Percentiles rank a stretch among this genome's conserved stretches.
These are phyloP conservation scores for Drosophila nr. perissopoda DNA, from an alignment of 2,888 invertebrate genomes.

Conservation along the genomic window DNA sequence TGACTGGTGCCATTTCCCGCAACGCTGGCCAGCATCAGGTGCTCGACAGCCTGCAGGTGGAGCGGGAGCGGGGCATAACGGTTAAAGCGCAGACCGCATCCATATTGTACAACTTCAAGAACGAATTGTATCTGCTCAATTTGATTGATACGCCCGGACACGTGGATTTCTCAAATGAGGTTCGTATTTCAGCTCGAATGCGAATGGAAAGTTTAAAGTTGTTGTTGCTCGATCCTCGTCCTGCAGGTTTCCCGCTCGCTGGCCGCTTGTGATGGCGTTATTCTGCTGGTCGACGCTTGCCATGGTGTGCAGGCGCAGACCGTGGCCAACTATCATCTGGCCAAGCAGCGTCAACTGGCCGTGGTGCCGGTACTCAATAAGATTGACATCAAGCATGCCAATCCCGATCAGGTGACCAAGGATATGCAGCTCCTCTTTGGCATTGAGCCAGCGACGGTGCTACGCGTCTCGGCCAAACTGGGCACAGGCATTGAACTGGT, in stretches of 20 bases:
- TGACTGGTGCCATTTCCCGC: constrained; percentile 92
- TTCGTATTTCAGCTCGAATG: constrained; percentile 81
- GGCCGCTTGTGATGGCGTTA: constrained; percentile 96
- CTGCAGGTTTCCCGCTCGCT: constrained; percentile 92
- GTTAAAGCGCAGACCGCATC: constrained; percentile 99
- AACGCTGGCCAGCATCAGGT: constrained; percentile 90
- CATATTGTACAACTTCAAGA: constrained; percentile 89
- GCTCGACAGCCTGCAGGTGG: constrained; percentile 92
- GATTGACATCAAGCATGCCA: constrained; percentile 96
- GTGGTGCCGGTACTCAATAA: constrained; percentile 98
- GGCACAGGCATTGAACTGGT: constrained; percentile 93
- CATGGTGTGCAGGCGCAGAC: constrained; percentile 99
- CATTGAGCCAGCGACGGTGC: constrained; percentile 89
- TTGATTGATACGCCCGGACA: constrained; percentile 99
- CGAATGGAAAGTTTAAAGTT: not conserved
- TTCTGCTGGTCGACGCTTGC: constrained; percentile 97
- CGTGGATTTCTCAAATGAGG: constrained; percentile 99
- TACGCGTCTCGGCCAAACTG: constrained; percentile 96
- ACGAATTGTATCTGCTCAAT: constrained; percentile 92
- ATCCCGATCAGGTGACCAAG: constrained; percentile 92
- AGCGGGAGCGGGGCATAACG: constrained; percentile 98
- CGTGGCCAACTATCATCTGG: constrained; percentile 97
- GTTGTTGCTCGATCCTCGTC: not conserved
- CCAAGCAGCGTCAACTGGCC: constrained; percentile 91
- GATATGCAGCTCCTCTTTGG: constrained; percentile 94